Percentiles rank a stretch among this genome's conserved stretches.
These are phyloP conservation scores for Rhinogobius similis DNA, from an alignment of 2,113 vertebrate genomes.

Conservation along the genomic window DNA sequence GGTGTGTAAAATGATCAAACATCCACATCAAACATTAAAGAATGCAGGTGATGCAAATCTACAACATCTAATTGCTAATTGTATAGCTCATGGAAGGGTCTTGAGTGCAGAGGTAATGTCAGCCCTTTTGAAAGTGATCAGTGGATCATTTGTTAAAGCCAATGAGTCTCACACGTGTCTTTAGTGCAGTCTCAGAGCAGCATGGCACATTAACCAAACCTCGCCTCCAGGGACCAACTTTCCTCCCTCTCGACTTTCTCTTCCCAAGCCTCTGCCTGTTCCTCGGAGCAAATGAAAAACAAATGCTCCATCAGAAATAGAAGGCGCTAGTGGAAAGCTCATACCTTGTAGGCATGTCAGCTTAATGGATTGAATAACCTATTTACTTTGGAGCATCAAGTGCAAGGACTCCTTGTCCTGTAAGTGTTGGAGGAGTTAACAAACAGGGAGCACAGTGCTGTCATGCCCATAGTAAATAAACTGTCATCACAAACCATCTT, in stretches of 20 bases:
- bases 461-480: conserved; percentile 43
- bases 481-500: conserved; percentile 42
- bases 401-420: conserved; percentile 49
- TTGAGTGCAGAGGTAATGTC: conserved; percentile 69
- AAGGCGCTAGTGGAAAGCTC: conserved; percentile 69
- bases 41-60: background rate
- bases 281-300: conserved; percentile 82
- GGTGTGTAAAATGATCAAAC: background rate
- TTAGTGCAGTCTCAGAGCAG: conserved; percentile 76
- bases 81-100: background rate
- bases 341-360: conserved; percentile 75
- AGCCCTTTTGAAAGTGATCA: conserved; percentile 73
- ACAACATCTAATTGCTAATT: background rate
- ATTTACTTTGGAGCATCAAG: conserved; percentile 67
- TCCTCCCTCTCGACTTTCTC: conserved; percentile 69
- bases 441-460: conserved; percentile 28
- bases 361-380: conserved; percentile 76
- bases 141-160: conserved; percentile 74
- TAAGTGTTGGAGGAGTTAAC: conserved; percentile 37
- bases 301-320: conserved; percentile 77
- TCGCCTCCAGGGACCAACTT: conserved; percentile 71
- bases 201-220: conserved; percentile 84
- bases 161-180: conserved; percentile 77
- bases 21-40: too few species aligned
- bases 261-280: conserved; percentile 32